These are phyloP conservation scores for Anastrepha ludens DNA, from an alignment of 1,140 invertebrate genomes.

Conservation along the genomic window DNA sequence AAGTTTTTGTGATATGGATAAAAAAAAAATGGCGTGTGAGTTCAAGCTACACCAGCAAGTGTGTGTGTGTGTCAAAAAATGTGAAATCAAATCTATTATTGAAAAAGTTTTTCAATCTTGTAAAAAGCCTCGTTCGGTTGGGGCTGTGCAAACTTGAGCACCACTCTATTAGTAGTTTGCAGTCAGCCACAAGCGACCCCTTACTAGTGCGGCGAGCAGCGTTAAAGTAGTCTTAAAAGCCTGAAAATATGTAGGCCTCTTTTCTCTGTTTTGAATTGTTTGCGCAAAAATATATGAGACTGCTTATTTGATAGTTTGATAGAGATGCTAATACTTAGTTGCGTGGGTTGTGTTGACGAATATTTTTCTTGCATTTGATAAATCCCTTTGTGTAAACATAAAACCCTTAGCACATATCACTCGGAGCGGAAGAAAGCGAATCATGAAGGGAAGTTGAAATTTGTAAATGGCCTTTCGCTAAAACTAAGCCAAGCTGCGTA, in stretches of 20 bases:
- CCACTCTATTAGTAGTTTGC: too few species aligned
- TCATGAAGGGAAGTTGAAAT: not conserved
- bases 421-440: not conserved
- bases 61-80: not conserved
- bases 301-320: too few species aligned
- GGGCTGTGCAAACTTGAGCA: too few species aligned
- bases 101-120: conserved; percentile 42
- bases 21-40: too few species aligned
- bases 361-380: not conserved
- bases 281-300: not conserved
- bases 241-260: too few species aligned
- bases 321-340: too few species aligned
- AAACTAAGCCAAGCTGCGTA: conserved; percentile 1
- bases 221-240: too few species aligned
- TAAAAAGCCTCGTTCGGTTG: not conserved
- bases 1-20: too few species aligned
- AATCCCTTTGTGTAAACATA: conserved; percentile 19
- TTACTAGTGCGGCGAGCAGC: too few species aligned
- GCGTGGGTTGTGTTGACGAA: too few species aligned
- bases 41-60: not conserved
- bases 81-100: conserved; percentile 2
- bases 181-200: too few species aligned
- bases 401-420: conserved; percentile 8
- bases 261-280: not conserved
- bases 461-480: not conserved